Conservation (phyloP, 1,140 invertebrate genomes). For the Lamellibrachia luymesi region DNA sequence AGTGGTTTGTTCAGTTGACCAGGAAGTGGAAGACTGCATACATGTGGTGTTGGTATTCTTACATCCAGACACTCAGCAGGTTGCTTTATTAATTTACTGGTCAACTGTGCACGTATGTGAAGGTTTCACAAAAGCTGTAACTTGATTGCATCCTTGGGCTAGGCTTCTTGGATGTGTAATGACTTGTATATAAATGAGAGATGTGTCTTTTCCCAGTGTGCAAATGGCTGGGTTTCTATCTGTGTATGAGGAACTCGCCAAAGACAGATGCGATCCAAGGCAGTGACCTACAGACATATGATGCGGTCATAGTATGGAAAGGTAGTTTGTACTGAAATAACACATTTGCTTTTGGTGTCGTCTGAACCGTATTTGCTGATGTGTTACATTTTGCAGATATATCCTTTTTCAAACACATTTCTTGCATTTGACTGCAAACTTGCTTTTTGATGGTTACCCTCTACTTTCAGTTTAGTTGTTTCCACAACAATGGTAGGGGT, state of each 20-base stretch:
- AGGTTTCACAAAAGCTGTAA: no score
- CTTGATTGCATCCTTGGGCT: no score
- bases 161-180: background rate
- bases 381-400: background rate
- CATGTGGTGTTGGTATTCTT: no score
- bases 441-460: background rate
- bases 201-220: constrained; percentile 34
- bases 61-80: no score
- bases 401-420: background rate
- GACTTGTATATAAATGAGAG: background rate
- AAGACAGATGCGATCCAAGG: constrained; percentile 40
- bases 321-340: constrained; percentile 29
- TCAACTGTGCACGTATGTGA: no score
- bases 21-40: no score
- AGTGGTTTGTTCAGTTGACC: no score
- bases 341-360: background rate
- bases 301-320: constrained; percentile 49
- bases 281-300: constrained; percentile 37
- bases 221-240: constrained; percentile 47
- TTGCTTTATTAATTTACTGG: no score
- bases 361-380: background rate
- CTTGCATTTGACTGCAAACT: background rate
- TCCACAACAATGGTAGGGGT: background rate
- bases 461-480: background rate
- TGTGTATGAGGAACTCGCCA: constrained; percentile 42